phyloP scores from a whole-genome alignment of 2,888 invertebrate species.

The Rhabditoides inermis region DNA sequence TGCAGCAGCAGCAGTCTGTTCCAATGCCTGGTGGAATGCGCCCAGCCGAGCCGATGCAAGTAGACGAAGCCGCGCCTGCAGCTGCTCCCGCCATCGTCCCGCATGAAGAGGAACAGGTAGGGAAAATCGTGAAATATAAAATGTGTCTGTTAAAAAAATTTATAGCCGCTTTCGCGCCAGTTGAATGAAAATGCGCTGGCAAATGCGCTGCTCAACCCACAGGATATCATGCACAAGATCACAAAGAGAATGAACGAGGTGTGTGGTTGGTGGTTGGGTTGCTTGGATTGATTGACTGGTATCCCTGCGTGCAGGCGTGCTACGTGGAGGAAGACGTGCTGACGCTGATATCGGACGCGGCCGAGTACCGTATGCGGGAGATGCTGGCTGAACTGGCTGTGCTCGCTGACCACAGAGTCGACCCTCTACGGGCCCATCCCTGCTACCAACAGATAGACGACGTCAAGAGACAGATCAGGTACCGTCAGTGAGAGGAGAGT shows the following conservation, averaged over 20 bases:
- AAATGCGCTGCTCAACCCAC: constrained; percentile 16
- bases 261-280: not conserved
- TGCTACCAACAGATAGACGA: constrained; percentile 82
- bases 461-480: constrained; percentile 81
- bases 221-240: constrained; percentile 28
- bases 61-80: not conserved
- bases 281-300: too few species aligned
- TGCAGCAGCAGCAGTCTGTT: too few species aligned
- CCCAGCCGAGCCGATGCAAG: constrained; percentile 2
- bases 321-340: constrained; percentile 61
- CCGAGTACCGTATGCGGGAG: constrained; percentile 82
- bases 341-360: constrained; percentile 80
- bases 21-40: too few species aligned
- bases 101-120: too few species aligned
- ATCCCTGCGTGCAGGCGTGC: constrained; percentile 13
- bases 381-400: constrained; percentile 81
- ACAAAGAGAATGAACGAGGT: constrained; percentile 19
- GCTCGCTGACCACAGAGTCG: constrained; percentile 86
- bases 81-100: not conserved
- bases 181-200: constrained; percentile 12
- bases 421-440: constrained; percentile 76
- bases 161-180: constrained; percentile 1
- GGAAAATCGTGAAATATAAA: too few species aligned
- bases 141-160: too few species aligned
- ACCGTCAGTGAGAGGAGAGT: too few species aligned